Percentiles rank a stretch among this genome's conserved stretches.
These are phyloP conservation scores for Selenia dentaria DNA, from an alignment of 2,888 invertebrate species.

Conservation along the genomic window DNA sequence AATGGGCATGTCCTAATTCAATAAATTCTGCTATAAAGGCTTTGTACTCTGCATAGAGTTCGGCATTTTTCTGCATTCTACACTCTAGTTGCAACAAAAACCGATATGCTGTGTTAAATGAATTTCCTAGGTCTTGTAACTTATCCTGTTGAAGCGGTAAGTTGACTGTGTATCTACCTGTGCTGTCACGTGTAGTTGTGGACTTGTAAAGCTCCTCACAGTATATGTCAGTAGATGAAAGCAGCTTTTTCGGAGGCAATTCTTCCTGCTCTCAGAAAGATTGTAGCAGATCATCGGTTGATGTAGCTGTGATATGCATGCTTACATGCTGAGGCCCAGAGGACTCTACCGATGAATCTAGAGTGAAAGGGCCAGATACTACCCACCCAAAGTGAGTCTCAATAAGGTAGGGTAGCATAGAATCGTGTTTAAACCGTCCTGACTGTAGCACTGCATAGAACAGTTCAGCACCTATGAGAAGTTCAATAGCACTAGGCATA, in stretches of 20 bases:
- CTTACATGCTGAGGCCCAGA: background rate
- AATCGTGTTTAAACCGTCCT: background rate
- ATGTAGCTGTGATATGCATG: background rate
- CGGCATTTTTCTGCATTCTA: slow-evolving; percentile 16
- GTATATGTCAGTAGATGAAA: slow-evolving; percentile 14
- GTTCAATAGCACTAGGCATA: slow-evolving; percentile 19
- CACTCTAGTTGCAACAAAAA: slow-evolving; percentile 24
- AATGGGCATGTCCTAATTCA: slow-evolving; percentile 25
- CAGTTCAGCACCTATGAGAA: slow-evolving; percentile 24
- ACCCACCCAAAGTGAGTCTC: slow-evolving; percentile 10
- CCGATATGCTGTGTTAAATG: slow-evolving; percentile 27
- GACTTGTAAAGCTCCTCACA: slow-evolving; percentile 17
- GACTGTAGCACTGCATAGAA: slow-evolving; percentile 14
- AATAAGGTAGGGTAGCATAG: background rate
- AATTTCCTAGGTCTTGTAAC: slow-evolving; percentile 16
- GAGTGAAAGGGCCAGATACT: slow-evolving; percentile 10
- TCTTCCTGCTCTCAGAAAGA: slow-evolving; percentile 23
- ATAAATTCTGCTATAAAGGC: slow-evolving; percentile 24
- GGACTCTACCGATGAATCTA: background rate
- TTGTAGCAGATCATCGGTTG: slow-evolving; percentile 6
- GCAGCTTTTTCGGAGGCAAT: slow-evolving; percentile 1
- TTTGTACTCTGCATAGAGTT: slow-evolving; percentile 17
- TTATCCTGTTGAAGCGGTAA: slow-evolving; percentile 17
- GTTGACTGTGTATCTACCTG: slow-evolving; percentile 12
- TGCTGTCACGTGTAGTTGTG: slow-evolving; percentile 16